Percentiles rank a stretch among this genome's conserved stretches.
These are phyloP conservation scores for Carcharodon carcharias DNA, from an alignment of 2,797 vertebrate species.

Conservation along the genomic window DNA sequence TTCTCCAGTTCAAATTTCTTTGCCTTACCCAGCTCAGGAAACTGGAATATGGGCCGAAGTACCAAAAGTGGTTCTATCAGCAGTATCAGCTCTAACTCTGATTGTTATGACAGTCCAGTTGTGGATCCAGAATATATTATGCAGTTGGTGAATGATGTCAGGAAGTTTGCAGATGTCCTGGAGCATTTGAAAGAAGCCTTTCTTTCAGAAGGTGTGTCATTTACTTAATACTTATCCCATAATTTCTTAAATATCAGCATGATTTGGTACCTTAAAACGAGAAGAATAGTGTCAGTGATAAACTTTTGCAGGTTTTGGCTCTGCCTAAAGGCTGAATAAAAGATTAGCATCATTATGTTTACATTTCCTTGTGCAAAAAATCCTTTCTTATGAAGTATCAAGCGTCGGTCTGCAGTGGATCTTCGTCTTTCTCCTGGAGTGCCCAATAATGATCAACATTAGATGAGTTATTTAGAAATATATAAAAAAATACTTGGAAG, in stretches of 20 bases:
- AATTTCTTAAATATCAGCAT: conserved; percentile 35
- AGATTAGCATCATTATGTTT: conserved; percentile 44
- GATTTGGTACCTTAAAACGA: neutral
- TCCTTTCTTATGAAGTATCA: neutral
- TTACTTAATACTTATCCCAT: conserved; percentile 44
- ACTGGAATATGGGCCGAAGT: conserved; percentile 70
- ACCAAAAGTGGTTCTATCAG: conserved; percentile 63
- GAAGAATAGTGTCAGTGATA: conserved; percentile 22
- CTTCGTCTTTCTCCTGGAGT: neutral
- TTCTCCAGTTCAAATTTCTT: conserved; percentile 69
- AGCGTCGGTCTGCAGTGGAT: too few relatives aligned
- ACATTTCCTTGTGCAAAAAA: neutral
- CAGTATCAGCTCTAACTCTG: conserved; percentile 67
- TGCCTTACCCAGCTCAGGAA: conserved; percentile 58
- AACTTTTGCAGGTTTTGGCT: conserved; percentile 38
- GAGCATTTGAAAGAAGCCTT: conserved; percentile 86
- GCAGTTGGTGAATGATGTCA: conserved; percentile 86
- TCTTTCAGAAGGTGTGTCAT: conserved; percentile 73
- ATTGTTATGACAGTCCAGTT: conserved; percentile 60
- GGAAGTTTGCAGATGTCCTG: conserved; percentile 85
- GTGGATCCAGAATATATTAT: conserved; percentile 87
- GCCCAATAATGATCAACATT: neutral
- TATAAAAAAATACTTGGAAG: neutral
- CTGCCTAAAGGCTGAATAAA: conserved; percentile 36
- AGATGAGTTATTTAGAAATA: neutral